A percentile compares a stretch with the other conserved stretches of the same genome.
These are phyloP conservation scores for Pelobates cultripes DNA, from an alignment of 2,797 vertebrate genomes.

Conservation along the genomic window DNA sequence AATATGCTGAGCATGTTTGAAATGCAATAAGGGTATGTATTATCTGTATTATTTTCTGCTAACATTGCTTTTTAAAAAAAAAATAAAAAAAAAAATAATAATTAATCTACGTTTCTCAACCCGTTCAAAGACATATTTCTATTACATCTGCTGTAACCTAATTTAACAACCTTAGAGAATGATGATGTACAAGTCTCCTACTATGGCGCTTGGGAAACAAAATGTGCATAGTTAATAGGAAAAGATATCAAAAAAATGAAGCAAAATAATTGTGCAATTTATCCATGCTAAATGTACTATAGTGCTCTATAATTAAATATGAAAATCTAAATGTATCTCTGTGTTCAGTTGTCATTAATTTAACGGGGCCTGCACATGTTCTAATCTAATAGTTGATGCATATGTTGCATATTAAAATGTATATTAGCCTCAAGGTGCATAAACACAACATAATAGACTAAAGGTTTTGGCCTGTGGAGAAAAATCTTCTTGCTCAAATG, in stretches of 20 bases:
- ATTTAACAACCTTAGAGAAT: constrained; percentile 59
- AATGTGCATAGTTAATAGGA: constrained; percentile 76
- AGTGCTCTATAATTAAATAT: constrained; percentile 95
- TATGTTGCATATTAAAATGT: constrained; percentile 89
- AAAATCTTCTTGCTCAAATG: constrained; percentile 76
- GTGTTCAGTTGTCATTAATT: constrained; percentile 92
- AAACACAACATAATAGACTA: constrained; percentile 87
- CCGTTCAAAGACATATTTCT: constrained; percentile 14
- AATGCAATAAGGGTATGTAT: constrained; percentile 5
- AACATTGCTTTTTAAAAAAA: not conserved
- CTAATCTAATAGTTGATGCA: constrained; percentile 85
- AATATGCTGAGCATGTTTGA: not conserved
- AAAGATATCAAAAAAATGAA: constrained; percentile 81
- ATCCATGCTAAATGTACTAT: constrained; percentile 85
- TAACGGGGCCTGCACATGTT: constrained; percentile 87
- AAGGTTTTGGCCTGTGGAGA: constrained; percentile 81
- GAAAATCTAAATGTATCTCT: constrained; percentile 95
- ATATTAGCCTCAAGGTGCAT: constrained; percentile 89
- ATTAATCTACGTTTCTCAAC: constrained; percentile 31
- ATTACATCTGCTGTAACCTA: constrained; percentile 57
- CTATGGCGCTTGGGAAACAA: constrained; percentile 66
- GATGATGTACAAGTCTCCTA: constrained; percentile 63
- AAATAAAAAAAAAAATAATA: not conserved
- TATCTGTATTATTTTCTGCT: constrained; percentile 24
- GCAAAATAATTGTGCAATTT: constrained; percentile 92